Base-by-base conservation (phyloP, 2,888 invertebrate species). In the Diogma glabrata region DNA sequence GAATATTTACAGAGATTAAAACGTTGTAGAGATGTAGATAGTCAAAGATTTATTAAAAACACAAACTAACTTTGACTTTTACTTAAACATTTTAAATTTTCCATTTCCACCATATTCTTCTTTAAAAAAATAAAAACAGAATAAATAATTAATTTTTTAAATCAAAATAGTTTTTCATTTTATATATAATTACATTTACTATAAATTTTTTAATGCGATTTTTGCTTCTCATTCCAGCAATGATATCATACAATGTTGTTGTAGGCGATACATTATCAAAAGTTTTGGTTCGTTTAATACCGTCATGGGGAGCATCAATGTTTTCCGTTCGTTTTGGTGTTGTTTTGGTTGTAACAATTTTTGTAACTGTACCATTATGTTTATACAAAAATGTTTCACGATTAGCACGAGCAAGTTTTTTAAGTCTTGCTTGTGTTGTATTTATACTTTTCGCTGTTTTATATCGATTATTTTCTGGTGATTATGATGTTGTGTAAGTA, bases 211-310 rank as follows among this genome's bases (percentile, higher is more conserved):
- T 28, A 28, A 28, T 28, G 3, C 14, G 36, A n/a, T 36, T 14
- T 46, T 45, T 12, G 36, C 12, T 38, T 58, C 23, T 38, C 33
- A 22, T 74, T 75, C 33, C 73, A 87, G 88, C 87, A 8, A 88
- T 89, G 87, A 84, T 88, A 53, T 87, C 87, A 52, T 89, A 89
- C 68, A 89, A 89, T 67, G 83, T 89, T 16, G 87, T 88, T 17
- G 87, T 89, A 24, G 89, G 88, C 17, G 89, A 90, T 64, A 89
- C 88, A 0, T 75, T 87, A 40, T 87, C 88, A 14, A 87, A 87
- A 70, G 84, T 89, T 16, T 72, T 88, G 51, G 74, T 82, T n/a
- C 74, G 87, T 55, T 73, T 87, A 49, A 78, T 82, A 45, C 70
- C 69, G 52, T 63, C 68, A 12, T 69, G 67, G 67, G 67, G 67